These are phyloP conservation scores for Acleris laterana DNA, from an alignment of 2,888 invertebrate species.

Conservation along the genomic window DNA sequence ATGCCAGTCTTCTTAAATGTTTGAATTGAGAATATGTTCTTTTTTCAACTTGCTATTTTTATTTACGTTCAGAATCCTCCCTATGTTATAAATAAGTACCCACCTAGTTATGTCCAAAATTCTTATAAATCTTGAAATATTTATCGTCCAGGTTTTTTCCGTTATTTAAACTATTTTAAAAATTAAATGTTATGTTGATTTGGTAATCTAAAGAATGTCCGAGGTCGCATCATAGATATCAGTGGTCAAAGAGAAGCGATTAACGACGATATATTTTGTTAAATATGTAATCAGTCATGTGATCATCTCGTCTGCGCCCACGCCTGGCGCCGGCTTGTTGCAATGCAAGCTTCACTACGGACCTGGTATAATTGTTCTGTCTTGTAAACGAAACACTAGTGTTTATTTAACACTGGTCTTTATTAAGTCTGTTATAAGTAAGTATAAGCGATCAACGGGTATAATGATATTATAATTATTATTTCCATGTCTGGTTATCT, in stretches of 20 bases:
- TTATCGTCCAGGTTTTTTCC: not conserved
- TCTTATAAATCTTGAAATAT: no score
- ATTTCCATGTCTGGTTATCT: no score
- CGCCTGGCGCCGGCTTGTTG: constrained; percentile 67
- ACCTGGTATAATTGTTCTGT: constrained; percentile 14
- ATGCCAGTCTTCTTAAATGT: not conserved
- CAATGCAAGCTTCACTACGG: constrained; percentile 43
- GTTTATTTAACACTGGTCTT: no score
- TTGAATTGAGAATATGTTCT: no score
- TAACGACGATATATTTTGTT: constrained; percentile 76
- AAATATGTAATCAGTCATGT: constrained; percentile 80
- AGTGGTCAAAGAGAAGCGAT: constrained; percentile 56
- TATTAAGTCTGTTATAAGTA: no score
- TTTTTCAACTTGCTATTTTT: no score
- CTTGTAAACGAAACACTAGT: no score
- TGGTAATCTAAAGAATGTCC: constrained; percentile 42
- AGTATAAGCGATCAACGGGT: no score
- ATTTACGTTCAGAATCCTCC: not conserved
- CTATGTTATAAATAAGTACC: not conserved
- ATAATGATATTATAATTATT: no score
- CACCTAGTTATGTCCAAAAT: not conserved
- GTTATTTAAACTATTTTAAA: not conserved
- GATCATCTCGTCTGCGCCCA: constrained; percentile 70
- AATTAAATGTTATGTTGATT: constrained; percentile 16
- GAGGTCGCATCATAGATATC: constrained; percentile 56